Base-by-base conservation (phyloP, 2,797 vertebrate genomes). In the Parotocinclus haroldoi region DNA sequence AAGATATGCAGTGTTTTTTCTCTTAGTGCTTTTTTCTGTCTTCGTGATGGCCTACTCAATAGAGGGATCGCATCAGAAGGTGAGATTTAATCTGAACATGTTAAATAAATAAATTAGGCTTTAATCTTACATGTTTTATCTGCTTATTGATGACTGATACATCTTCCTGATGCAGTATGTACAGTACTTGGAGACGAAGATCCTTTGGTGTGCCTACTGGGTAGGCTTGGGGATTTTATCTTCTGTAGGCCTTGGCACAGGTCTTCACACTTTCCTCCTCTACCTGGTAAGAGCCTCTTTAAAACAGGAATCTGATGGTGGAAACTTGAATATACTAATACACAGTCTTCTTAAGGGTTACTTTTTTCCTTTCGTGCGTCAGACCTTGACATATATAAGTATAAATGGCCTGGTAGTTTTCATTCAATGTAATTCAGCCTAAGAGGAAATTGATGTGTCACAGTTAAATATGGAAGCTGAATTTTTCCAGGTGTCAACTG, bases 121-220 rank as follows among this genome's bases (percentile, higher is more conserved):
- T 49, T 49, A 7, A 13, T 37, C 7, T 44, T 13, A 0, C 38
- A 9, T 42, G 9, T 14, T 38, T 19, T 54, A n/a, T 59, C 11
- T 7, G n/a, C 0, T 10, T 1, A 9, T 38, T 54, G 9, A 18
- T 3, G n/a, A 27, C 27, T 27, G 27, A 27, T 27, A 13, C 40
- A 14, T 16, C 63, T 59, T 1, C 1, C 39, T 7, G 74, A 61
- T 77, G 17, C 81, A 99, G 97, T 96, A 95, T 89, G 94, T 99
- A 69, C 84, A 78, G 65, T 93, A 93, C 81, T 84, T 94, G 86
- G 96, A 99, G 85, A 96, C 92, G 73, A 95, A 87, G 80, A 88
- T 95, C 78, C 89, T 99, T 52, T 96, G 96, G 94, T 98, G 95
- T 89, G 94, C 93, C 88, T 99, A 99, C 89, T 99, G 97, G 97